Evolutionary conservation across 2,888 invertebrate species (phyloP).

Genomic region (Tyria jacobaeae): DNA sequence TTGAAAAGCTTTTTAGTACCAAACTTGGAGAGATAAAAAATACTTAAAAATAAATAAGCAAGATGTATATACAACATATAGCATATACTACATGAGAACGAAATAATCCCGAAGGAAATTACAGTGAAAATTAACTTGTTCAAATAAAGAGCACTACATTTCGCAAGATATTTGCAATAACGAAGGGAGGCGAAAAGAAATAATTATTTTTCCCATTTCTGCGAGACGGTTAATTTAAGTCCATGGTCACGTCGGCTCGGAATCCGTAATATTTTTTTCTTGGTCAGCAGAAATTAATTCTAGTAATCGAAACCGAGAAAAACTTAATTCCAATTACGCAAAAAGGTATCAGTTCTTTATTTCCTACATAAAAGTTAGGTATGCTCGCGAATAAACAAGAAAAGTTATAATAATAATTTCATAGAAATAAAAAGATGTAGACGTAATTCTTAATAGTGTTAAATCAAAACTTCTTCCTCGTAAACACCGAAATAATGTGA

Average conservation of each 20-base stretch:
- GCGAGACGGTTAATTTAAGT: constrained; percentile 52
- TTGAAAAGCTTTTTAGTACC: not conserved
- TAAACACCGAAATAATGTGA: constrained; percentile 23
- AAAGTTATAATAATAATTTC: not conserved
- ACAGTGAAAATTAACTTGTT: constrained; percentile 55
- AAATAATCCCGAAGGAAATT: constrained; percentile 32
- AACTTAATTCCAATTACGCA: constrained; percentile 47
- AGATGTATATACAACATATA: not conserved
- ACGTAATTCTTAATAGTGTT: not conserved
- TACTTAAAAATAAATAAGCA: constrained; percentile 14
- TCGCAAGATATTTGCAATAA: constrained; percentile 50
- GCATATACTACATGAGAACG: constrained; percentile 16
- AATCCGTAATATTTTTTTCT: constrained; percentile 59
- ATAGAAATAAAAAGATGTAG: not conserved
- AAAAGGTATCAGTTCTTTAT: constrained; percentile 33
- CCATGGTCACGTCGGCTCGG: constrained; percentile 55
- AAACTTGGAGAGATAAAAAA: not conserved
- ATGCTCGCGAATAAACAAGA: constrained; percentile 18
- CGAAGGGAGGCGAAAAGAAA: constrained; percentile 41
- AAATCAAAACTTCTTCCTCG: not conserved
- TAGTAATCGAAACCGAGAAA: constrained; percentile 51
- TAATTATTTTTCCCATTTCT: constrained; percentile 57
- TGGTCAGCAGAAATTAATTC: constrained; percentile 62
- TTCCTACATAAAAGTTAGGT: constrained; percentile 10
- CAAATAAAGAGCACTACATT: constrained; percentile 50